Conservation (phyloP, 2,888 invertebrate genomes). For the Dolichomitus sp. region DNA sequence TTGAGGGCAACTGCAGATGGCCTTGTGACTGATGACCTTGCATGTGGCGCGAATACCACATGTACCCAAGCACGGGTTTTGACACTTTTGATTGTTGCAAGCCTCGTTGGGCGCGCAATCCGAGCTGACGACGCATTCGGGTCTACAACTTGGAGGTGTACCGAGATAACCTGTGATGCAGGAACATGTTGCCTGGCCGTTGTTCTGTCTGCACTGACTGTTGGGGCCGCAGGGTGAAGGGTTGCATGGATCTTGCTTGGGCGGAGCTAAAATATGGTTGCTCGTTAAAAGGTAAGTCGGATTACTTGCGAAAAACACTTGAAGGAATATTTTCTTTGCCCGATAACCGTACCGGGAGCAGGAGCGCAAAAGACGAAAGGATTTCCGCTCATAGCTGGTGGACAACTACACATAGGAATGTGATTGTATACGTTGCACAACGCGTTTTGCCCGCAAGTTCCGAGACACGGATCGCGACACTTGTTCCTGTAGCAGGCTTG, state of each 20-base stretch:
- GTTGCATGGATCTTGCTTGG: conserved; percentile 81
- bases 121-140: conserved; percentile 87
- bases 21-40: conserved; percentile 86
- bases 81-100: conserved; percentile 85
- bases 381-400: conserved; percentile 91
- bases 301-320: conserved; percentile 81
- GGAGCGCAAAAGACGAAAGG: conserved; percentile 89
- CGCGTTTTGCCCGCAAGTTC: conserved; percentile 90
- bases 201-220: conserved; percentile 87
- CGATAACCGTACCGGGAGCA: conserved; percentile 86
- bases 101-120: conserved; percentile 85
- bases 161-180: conserved; percentile 85
- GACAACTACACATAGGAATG: conserved; percentile 88
- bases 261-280: conserved; percentile 42
- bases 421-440: conserved; percentile 85
- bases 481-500: conserved; percentile 92
- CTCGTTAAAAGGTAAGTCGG: background rate
- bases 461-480: conserved; percentile 92
- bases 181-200: conserved; percentile 87
- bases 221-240: conserved; percentile 87
- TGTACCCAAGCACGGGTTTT: conserved; percentile 86
- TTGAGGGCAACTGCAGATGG: conserved; percentile 86
- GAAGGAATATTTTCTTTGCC: background rate
- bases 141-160: conserved; percentile 85
- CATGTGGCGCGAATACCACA: conserved; percentile 87